Conservation (phyloP, 2,113 vertebrate genomes). For the Procapra przewalskii region DNA sequence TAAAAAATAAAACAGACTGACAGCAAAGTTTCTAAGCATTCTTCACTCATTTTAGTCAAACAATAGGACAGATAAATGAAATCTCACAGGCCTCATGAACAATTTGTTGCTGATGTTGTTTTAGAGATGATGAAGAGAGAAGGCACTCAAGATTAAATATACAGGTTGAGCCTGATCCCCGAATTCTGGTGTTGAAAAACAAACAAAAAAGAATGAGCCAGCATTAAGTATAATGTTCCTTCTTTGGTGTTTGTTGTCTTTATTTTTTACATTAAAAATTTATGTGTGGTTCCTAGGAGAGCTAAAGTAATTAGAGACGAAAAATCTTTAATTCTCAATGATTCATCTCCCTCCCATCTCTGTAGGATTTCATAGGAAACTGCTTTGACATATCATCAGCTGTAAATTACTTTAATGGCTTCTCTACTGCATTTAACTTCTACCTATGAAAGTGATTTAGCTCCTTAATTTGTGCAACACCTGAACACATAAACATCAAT, state of each 20-base stretch:
- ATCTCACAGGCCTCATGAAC: neutral
- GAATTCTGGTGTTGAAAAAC: slow-evolving; percentile 8
- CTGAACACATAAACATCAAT: slow-evolving; percentile 74
- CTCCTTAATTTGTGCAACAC: slow-evolving; percentile 75
- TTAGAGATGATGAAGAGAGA: neutral
- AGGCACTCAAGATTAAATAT: neutral
- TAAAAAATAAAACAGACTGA: neutral
- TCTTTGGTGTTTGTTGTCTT: slow-evolving; percentile 25
- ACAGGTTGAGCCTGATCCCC: neutral
- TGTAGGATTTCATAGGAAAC: slow-evolving; percentile 65
- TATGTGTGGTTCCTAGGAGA: slow-evolving; percentile 46
- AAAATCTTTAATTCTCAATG: slow-evolving; percentile 57
- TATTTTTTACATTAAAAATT: slow-evolving; percentile 60
- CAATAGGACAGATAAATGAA: neutral
- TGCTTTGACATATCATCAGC: slow-evolving; percentile 68
- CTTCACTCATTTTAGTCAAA: neutral
- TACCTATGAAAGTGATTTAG: slow-evolving; percentile 72
- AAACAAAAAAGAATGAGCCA: neutral
- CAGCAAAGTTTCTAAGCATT: neutral
- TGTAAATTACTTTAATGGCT: slow-evolving; percentile 75
- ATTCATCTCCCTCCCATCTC: slow-evolving; percentile 52
- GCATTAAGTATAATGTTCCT: neutral
- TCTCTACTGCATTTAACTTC: slow-evolving; percentile 74
- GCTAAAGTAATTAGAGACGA: slow-evolving; percentile 61
- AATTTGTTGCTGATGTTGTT: neutral